Percentiles rank a stretch among this genome's conserved stretches.
phyloP scores from a whole-genome alignment of 2,888 invertebrate species.

The Chrysolina oricalcia region DNA sequence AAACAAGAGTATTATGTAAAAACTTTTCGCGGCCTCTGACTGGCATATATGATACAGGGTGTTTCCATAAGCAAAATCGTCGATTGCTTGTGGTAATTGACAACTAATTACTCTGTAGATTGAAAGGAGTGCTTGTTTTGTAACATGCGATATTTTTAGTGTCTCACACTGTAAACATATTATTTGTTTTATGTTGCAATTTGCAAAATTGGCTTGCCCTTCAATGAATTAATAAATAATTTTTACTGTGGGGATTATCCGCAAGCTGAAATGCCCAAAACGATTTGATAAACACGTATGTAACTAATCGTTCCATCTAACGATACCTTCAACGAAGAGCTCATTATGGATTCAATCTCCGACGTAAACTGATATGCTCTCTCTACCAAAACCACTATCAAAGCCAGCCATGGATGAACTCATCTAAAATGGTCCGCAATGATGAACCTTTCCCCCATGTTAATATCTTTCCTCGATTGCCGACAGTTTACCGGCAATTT shows the following conservation, averaged over 20 bases:
- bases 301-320: neutral
- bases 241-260: neutral
- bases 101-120: no score
- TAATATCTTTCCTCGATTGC: slow-evolving; percentile 40
- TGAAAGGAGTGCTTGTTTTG: no score
- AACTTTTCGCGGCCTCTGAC: no score
- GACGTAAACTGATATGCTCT: slow-evolving; percentile 17
- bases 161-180: no score
- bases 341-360: slow-evolving; percentile 21
- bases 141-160: no score
- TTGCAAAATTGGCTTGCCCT: no score
- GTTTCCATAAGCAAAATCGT: no score
- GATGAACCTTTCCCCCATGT: slow-evolving; percentile 40
- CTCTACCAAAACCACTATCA: slow-evolving; percentile 28
- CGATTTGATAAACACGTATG: neutral
- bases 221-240: no score
- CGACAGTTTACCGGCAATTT: slow-evolving; percentile 54
- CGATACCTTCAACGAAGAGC: neutral
- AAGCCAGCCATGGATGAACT: slow-evolving; percentile 33
- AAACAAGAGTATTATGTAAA: no score
- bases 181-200: no score
- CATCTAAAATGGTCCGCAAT: slow-evolving; percentile 33
- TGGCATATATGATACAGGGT: no score
- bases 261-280: neutral
- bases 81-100: no score